Conservation (phyloP, 30 jellyfish, hydroid and myxozoan species). For the Hydra vulgaris region DNA sequence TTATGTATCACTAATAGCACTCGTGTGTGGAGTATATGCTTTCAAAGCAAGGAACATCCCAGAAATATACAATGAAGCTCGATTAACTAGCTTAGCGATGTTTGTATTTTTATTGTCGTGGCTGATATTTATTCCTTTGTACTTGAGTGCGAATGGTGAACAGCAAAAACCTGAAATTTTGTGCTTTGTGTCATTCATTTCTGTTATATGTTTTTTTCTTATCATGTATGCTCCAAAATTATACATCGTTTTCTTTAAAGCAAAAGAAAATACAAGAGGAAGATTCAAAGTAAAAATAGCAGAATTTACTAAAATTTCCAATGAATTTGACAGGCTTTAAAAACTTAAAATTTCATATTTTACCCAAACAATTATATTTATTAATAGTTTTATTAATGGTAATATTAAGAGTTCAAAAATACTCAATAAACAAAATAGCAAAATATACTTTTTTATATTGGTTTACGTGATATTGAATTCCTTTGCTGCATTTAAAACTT, state of each 20-base stretch:
- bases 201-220: conserved; percentile 47
- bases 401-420: too few relatives aligned
- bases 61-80: conserved; percentile 88
- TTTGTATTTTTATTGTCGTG: conserved; percentile 70
- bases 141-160: conserved; percentile 45
- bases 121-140: conserved; percentile 79
- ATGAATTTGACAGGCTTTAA: too few relatives aligned
- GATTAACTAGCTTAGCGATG: conserved; percentile 95
- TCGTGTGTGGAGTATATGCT: conserved; percentile 86
- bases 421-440: too few relatives aligned
- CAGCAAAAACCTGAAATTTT: conserved; percentile 28
- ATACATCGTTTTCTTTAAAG: conserved; percentile 42
- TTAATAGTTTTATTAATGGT: too few relatives aligned
- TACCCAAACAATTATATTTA: too few relatives aligned
- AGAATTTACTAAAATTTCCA: too few relatives aligned
- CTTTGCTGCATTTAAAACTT: too few relatives aligned
- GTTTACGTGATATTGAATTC: too few relatives aligned
- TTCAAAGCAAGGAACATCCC: conserved; percentile 92
- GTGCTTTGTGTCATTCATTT: conserved; percentile 40
- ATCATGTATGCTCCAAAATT: conserved; percentile 71
- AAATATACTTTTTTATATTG: too few relatives aligned
- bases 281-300: conserved; percentile 77
- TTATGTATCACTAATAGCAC: conserved; percentile 61
- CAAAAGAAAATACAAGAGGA: conserved; percentile 73
- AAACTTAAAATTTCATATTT: too few relatives aligned